These are phyloP conservation scores for Caenorhabditis latens DNA, from an alignment of 1,140 invertebrate genomes.

Conservation along the genomic window DNA sequence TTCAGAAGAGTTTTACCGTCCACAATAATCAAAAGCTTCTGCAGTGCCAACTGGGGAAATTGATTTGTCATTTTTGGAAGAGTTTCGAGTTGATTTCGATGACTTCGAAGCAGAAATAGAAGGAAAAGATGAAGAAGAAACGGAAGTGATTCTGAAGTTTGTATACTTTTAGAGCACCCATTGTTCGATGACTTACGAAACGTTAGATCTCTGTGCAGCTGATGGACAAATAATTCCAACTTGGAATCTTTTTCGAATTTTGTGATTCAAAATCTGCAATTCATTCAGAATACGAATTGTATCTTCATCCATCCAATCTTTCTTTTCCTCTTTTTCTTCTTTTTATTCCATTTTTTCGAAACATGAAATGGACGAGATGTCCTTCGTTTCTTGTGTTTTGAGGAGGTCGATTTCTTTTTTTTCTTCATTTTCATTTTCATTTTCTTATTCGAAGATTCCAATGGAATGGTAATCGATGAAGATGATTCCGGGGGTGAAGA, in stretches of 20 bases:
- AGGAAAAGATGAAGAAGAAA: neutral
- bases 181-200: too few relatives aligned
- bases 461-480: neutral
- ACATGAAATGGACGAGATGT: neutral
- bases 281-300: conserved; percentile 4
- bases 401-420: neutral
- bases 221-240: neutral
- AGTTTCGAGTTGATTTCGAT: neutral
- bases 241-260: conserved; percentile 13
- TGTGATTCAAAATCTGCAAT: conserved; percentile 28
- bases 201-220: too few relatives aligned
- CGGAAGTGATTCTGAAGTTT: neutral
- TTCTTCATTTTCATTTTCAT: neutral
- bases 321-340: neutral
- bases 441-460: neutral
- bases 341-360: neutral
- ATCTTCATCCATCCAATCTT: neutral
- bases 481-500: neutral
- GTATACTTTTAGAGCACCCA: neutral
- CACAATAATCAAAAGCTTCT: conserved; percentile 22
- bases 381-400: neutral
- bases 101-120: neutral
- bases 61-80: neutral
- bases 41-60: conserved; percentile 9
- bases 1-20: neutral